These are phyloP conservation scores for Enoplosus armatus DNA, from an alignment of 2,797 vertebrate species.

Conservation along the genomic window DNA sequence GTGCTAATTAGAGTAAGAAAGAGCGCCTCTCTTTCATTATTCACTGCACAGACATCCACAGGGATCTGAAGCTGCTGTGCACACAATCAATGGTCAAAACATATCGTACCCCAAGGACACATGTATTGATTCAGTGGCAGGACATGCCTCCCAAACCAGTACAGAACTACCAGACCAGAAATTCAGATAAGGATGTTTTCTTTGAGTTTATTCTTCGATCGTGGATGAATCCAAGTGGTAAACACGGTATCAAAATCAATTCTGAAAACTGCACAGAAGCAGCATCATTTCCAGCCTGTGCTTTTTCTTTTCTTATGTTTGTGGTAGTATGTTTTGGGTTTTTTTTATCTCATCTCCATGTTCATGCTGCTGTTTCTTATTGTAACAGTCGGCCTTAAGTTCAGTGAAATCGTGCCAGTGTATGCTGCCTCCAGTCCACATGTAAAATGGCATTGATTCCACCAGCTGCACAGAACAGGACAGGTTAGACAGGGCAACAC, in stretches of 20 bases:
- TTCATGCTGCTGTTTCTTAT: not conserved
- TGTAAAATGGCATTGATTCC: not conserved
- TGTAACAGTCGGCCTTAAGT: not conserved
- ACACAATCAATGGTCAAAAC: conserved; percentile 34
- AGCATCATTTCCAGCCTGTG: not conserved
- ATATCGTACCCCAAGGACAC: conserved; percentile 27
- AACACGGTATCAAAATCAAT: not conserved
- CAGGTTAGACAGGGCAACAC: not conserved
- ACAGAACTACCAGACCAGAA: not conserved
- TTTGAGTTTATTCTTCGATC: not conserved
- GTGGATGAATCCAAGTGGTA: not conserved
- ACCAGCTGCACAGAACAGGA: conserved; percentile 7
- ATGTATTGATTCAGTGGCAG: conserved; percentile 37
- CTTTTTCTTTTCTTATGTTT: not conserved
- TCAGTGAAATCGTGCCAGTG: not conserved
- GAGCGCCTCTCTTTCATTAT: conserved; percentile 7
- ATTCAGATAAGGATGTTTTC: not conserved
- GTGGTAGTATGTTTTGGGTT: not conserved
- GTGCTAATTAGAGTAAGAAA: conserved; percentile 8
- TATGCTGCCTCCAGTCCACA: not conserved
- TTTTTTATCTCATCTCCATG: not conserved
- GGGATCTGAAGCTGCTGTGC: conserved; percentile 24
- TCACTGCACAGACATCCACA: conserved; percentile 28
- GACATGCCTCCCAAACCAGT: conserved; percentile 1
- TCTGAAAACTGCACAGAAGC: not conserved